Conservation (phyloP, 2,113 vertebrate species). For the Hucho hucho region DNA sequence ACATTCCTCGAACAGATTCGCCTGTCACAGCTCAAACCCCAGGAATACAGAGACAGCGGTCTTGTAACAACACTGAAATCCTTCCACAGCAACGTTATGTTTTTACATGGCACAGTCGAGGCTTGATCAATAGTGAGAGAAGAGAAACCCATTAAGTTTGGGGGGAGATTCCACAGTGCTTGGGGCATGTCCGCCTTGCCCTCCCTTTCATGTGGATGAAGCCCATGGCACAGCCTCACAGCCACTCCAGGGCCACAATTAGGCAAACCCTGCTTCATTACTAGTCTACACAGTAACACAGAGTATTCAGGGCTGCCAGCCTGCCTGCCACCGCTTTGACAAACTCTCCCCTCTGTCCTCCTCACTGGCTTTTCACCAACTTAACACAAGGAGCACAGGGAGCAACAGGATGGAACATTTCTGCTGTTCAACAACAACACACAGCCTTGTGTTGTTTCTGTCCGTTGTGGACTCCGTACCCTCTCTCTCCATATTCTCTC, state of each 20-base stretch:
- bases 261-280: neutral
- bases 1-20: neutral
- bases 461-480: neutral
- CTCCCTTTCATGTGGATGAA: neutral
- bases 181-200: neutral
- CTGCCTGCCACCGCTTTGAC: too few species aligned
- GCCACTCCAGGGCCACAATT: neutral
- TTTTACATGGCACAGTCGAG: neutral
- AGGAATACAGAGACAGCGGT: neutral
- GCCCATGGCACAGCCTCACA: neutral
- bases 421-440: too few species aligned
- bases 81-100: neutral
- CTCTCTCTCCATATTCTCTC: neutral
- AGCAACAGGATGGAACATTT: too few species aligned
- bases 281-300: neutral
- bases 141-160: neutral
- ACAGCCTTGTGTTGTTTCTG: too few species aligned
- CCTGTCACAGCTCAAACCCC: neutral
- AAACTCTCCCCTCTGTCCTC: neutral
- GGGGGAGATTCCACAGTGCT: neutral
- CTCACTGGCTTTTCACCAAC: neutral
- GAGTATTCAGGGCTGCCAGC: neutral
- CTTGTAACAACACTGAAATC: neutral
- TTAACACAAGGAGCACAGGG: neutral
- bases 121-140: neutral